phyloP scores from a whole-genome alignment of 2,113 vertebrate species.

The Phoxinus phoxinus region DNA sequence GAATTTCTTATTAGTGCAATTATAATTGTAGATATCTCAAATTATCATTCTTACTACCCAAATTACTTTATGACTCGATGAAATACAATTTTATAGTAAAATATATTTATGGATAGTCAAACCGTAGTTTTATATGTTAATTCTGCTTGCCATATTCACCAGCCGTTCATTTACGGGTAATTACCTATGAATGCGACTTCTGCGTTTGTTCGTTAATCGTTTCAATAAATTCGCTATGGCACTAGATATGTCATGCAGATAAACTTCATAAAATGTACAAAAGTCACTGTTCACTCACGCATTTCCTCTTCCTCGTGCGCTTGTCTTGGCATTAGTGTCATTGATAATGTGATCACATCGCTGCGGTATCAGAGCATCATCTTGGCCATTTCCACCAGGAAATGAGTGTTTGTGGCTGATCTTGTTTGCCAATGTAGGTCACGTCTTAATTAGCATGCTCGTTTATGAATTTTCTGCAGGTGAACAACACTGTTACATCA shows the following conservation, averaged over 20 bases:
- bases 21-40: too few species aligned
- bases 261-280: too few species aligned
- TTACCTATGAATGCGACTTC: not conserved
- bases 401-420: constrained; percentile 67
- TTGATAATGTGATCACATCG: constrained; percentile 64
- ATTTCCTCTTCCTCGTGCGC: not conserved
- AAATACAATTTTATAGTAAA: too few species aligned
- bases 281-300: not conserved
- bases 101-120: too few species aligned
- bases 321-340: constrained; percentile 15
- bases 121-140: too few species aligned
- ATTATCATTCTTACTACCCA: too few species aligned
- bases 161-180: not conserved
- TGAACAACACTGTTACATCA: not conserved
- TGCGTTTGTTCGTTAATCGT: not conserved
- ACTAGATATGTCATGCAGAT: not conserved
- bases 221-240: not conserved
- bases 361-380: constrained; percentile 45
- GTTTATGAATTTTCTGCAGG: constrained; percentile 15
- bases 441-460: constrained; percentile 13
- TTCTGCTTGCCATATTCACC: too few species aligned
- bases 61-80: too few species aligned
- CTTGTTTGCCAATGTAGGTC: constrained; percentile 63
- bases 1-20: too few species aligned
- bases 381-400: constrained; percentile 53